A percentile compares a stretch with the other conserved stretches of the same genome.
These are phyloP conservation scores for Lycopodina hypogea DNA, from an alignment of 37 sponge, comb jelly and placozoan genomes.

Conservation along the genomic window DNA sequence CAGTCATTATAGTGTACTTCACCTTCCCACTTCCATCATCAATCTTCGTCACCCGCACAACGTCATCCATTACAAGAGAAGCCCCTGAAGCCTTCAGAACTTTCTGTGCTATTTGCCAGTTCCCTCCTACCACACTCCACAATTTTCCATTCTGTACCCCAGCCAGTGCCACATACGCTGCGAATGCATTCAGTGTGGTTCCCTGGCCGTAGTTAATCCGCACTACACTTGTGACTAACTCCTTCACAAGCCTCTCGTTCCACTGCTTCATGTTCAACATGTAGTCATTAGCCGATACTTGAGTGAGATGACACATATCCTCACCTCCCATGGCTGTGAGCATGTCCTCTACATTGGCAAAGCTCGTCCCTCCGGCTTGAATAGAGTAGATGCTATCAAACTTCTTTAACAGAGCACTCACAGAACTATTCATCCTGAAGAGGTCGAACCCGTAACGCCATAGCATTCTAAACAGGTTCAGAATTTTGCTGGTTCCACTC, in stretches of 20 bases:
- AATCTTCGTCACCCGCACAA: slow-evolving; percentile 39
- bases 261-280: slow-evolving; percentile 13
- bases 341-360: slow-evolving; percentile 70
- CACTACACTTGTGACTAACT: slow-evolving; percentile 68
- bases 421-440: slow-evolving; percentile 31
- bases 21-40: slow-evolving; percentile 5
- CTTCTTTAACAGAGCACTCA: slow-evolving; percentile 41
- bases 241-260: slow-evolving; percentile 44
- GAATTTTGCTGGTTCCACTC: slow-evolving; percentile 34
- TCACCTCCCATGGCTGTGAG: slow-evolving; percentile 74
- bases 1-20: slow-evolving; percentile 17
- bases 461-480: slow-evolving; percentile 41
- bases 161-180: slow-evolving; percentile 68
- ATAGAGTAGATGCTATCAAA: slow-evolving; percentile 67
- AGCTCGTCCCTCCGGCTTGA: slow-evolving; percentile 64
- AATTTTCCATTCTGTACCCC: slow-evolving; percentile 71
- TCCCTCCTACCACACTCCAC: slow-evolving; percentile 81
- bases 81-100: slow-evolving; percentile 59
- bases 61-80: slow-evolving; percentile 36
- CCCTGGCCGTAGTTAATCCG: slow-evolving; percentile 78
- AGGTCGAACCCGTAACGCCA: slow-evolving; percentile 67
- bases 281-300: slow-evolving; percentile 55
- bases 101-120: slow-evolving; percentile 59
- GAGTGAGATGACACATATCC: slow-evolving; percentile 39
- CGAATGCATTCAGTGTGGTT: slow-evolving; percentile 52